Conservation (phyloP, 2,888 invertebrate species). For the Hirtodrosophila trivittata region DNA sequence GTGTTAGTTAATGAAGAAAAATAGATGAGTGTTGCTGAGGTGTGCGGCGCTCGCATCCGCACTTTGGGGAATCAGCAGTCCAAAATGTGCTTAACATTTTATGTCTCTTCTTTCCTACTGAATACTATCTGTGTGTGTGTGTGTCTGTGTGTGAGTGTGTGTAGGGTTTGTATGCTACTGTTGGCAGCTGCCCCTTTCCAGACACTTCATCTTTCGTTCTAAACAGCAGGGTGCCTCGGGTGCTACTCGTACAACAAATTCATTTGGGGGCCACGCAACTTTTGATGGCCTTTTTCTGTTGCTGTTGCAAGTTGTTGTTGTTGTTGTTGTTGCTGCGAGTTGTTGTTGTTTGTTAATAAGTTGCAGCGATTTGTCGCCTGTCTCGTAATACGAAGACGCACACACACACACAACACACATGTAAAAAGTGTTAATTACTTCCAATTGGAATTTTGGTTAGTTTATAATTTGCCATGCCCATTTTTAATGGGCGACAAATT, state of each 20-base stretch:
- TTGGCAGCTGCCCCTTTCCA: background rate
- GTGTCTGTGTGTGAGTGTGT: constrained; percentile 3
- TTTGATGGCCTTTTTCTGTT: constrained; percentile 39
- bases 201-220: constrained; percentile 16
- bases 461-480: constrained; percentile 58
- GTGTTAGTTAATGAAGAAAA: constrained; percentile 65
- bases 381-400: constrained; percentile 23
- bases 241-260: constrained; percentile 30
- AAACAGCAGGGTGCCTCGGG: constrained; percentile 57
- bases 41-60: constrained; percentile 26
- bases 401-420: constrained; percentile 14
- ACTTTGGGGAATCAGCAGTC: constrained; percentile 26
- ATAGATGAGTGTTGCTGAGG: constrained; percentile 54
- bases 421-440: constrained; percentile 67
- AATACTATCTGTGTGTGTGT: background rate
- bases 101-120: constrained; percentile 25
- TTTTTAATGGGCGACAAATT: constrained; percentile 56
- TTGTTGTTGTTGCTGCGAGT: constrained; percentile 20
- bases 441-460: constrained; percentile 69
- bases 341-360: constrained; percentile 63
- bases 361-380: constrained; percentile 73
- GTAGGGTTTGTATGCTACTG: constrained; percentile 20
- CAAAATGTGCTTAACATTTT: constrained; percentile 49
- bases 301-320: constrained; percentile 11
- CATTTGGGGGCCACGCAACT: constrained; percentile 15